Evolutionary conservation across 2,113 vertebrate species (phyloP).

Genomic region (Anarhynchus alexandrinus): DNA sequence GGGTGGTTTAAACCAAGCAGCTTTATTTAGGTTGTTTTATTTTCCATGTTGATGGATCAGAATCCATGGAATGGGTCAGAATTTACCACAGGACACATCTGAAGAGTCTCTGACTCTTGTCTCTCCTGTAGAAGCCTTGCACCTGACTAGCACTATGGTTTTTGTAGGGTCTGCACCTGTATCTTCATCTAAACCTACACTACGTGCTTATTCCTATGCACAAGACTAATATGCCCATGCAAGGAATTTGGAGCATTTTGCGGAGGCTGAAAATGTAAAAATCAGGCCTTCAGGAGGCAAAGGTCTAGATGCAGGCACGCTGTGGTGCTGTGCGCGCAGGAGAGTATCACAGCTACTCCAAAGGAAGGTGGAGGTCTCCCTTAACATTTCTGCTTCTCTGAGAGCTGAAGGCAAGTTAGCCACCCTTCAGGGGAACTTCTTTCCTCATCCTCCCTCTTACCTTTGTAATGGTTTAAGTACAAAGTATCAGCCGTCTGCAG

Average conservation of each 20-base stretch:
- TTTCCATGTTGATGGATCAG: neutral
- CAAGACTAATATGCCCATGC: no score
- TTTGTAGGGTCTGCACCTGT: neutral
- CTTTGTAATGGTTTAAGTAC: neutral
- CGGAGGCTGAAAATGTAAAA: neutral
- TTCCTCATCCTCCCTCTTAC: neutral
- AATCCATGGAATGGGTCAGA: neutral
- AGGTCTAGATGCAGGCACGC: fast-evolving
- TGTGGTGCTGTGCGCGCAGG: neutral
- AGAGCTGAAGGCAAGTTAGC: neutral
- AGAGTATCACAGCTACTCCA: neutral
- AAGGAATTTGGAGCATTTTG: neutral
- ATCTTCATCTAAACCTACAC: neutral
- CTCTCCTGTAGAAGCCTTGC: neutral
- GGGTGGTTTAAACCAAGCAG: neutral
- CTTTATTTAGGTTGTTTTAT: neutral
- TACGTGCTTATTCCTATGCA: neutral
- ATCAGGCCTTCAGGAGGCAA: neutral
- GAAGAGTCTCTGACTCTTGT: neutral
- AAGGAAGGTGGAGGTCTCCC: neutral
- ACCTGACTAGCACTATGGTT: neutral
- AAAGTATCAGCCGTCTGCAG: neutral
- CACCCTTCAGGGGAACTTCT: neutral
- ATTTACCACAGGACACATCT: neutral
- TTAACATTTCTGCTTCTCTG: neutral